Evolutionary conservation across 2,113 vertebrate genomes (phyloP).

Genomic region (Burhinus oedicnemus): DNA sequence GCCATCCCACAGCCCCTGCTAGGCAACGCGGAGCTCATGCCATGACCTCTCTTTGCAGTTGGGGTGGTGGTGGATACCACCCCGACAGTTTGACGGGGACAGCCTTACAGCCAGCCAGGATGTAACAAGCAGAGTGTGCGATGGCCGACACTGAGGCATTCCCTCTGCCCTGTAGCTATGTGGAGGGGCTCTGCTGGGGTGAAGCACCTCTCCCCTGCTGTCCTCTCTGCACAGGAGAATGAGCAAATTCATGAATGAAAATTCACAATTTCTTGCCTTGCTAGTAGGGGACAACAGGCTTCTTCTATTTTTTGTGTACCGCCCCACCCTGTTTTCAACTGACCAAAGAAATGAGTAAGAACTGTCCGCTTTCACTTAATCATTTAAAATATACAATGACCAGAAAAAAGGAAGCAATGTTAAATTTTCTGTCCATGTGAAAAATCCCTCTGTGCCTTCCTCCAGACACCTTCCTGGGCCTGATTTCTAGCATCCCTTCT

Average conservation of each 20-base stretch:
- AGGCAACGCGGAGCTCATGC: fast-evolving
- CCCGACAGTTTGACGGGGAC: not conserved
- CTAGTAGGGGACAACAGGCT: not conserved
- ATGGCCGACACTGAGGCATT: fast-evolving
- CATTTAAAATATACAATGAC: not conserved
- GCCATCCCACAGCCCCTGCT: not conserved
- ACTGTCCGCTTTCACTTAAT: not conserved
- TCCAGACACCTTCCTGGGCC: constrained; percentile 29
- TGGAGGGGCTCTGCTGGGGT: not conserved
- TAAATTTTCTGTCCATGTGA: not conserved
- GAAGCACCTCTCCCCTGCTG: not conserved
- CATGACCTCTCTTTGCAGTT: not conserved
- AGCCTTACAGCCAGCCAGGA: not conserved
- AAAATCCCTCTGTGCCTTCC: constrained; percentile 4
- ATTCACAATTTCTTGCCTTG: not conserved
- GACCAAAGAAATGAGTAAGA: constrained; percentile 2
- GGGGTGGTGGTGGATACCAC: not conserved
- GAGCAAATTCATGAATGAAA: not conserved
- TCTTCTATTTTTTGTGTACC: not conserved
- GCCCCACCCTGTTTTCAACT: not conserved
- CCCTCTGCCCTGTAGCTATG: not conserved
- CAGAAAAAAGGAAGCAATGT: not conserved
- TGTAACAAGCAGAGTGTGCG: not conserved
- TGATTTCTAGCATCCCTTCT: constrained; percentile 10
- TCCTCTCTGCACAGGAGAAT: not conserved